phyloP scores from a whole-genome alignment of 2,797 vertebrate genomes.

The Poeciliopsis paucimaculata region DNA sequence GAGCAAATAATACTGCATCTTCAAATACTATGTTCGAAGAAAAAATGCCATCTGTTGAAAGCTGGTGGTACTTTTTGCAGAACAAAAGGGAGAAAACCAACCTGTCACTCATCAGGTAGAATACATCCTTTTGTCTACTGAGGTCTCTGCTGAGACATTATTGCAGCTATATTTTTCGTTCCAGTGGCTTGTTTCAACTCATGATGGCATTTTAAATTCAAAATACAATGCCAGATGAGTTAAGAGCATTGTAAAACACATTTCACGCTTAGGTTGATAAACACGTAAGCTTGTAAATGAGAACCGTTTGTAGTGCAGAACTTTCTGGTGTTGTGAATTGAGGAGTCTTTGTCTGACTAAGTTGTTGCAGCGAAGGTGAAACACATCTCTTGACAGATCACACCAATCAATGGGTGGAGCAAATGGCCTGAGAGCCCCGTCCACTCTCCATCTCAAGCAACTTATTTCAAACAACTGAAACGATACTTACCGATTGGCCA shows the following conservation, averaged over 20 bases:
- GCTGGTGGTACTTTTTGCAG: background rate
- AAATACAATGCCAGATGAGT: background rate
- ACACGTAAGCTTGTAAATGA: background rate
- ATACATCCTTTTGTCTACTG: background rate
- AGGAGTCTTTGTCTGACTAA: background rate
- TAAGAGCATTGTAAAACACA: background rate
- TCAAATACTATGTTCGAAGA: background rate
- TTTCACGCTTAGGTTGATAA: background rate
- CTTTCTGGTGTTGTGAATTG: background rate
- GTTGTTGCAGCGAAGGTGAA: background rate
- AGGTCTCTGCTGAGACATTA: background rate
- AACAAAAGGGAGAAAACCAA: background rate
- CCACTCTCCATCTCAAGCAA: background rate
- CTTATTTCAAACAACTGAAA: background rate
- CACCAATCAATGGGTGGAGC: background rate
- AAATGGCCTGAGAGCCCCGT: background rate
- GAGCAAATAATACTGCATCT: background rate
- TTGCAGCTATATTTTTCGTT: background rate
- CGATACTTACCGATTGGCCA: background rate
- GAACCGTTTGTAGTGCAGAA: background rate
- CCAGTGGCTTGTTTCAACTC: background rate
- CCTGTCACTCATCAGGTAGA: background rate
- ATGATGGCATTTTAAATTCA: background rate
- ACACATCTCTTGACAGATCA: background rate
- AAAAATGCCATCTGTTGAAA: background rate